Conservation (phyloP, 2,797 vertebrate genomes). For the Cryptoblepharus egeriae region DNA sequence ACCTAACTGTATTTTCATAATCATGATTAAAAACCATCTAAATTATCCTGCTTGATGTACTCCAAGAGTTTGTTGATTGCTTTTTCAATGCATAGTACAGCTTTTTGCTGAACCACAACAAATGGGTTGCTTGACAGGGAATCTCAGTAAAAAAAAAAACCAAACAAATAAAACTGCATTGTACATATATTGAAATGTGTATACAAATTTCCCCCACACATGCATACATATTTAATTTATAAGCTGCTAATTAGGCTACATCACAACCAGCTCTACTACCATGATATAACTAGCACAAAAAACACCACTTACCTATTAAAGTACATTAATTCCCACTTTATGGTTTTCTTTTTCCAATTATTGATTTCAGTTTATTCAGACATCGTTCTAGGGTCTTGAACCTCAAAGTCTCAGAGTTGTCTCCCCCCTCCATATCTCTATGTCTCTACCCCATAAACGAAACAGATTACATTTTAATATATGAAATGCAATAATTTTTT, state of each 20-base stretch:
- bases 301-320: conserved; percentile 70
- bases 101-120: conserved; percentile 74
- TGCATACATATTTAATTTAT: conserved; percentile 71
- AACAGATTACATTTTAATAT: conserved; percentile 62
- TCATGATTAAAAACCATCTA: conserved; percentile 79
- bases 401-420: conserved; percentile 56
- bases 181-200: conserved; percentile 60
- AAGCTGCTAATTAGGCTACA: conserved; percentile 76
- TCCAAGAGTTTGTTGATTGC: conserved; percentile 81
- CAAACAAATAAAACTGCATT: conserved; percentile 64
- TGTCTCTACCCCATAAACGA: too few relatives aligned
- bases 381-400: conserved; percentile 62
- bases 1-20: conserved; percentile 81
- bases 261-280: conserved; percentile 68
- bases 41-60: conserved; percentile 78
- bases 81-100: conserved; percentile 77
- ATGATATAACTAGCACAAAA: conserved; percentile 71
- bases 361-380: conserved; percentile 67
- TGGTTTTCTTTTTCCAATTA: conserved; percentile 50
- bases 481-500: conserved; percentile 65
- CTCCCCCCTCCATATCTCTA: conserved; percentile 52
- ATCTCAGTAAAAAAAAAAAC: conserved; percentile 44
- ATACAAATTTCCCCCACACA: too few relatives aligned
- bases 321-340: conserved; percentile 73
- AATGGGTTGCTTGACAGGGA: conserved; percentile 74